phyloP scores from a whole-genome alignment of 2,113 vertebrate genomes.

The Spilogale gracilis region DNA sequence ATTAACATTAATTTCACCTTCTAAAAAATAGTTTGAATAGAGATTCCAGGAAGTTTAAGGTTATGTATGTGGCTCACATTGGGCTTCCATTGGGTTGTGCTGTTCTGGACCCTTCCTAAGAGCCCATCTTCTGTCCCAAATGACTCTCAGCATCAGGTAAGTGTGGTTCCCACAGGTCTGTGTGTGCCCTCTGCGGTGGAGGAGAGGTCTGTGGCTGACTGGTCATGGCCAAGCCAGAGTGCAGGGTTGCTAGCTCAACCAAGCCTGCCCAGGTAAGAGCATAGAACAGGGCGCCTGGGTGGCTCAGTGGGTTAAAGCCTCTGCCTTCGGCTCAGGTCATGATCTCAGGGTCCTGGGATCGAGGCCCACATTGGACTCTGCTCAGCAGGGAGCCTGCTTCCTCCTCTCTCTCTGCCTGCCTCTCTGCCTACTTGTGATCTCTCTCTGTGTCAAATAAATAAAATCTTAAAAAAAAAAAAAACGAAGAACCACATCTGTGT shows the following conservation, averaged over 20 bases:
- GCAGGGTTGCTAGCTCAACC: rapidly evolving
- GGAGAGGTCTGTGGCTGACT: rapidly evolving
- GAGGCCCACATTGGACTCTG: no score
- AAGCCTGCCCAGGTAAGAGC: background rate
- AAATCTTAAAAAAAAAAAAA: no score
- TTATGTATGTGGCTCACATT: rapidly evolving
- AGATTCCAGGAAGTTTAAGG: background rate
- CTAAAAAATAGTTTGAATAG: background rate
- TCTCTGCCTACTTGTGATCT: no score
- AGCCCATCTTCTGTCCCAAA: background rate
- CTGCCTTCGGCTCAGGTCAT: no score
- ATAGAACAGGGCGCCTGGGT: no score
- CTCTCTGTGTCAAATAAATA: no score
- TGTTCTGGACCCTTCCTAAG: background rate
- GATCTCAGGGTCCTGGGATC: no score
- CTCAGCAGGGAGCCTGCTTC: no score
- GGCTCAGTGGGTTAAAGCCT: no score
- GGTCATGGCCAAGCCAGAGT: rapidly evolving
- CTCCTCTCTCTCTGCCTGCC: no score
- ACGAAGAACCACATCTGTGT: no score
- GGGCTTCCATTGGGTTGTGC: rapidly evolving
- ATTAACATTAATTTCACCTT: background rate
- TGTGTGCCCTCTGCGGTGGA: rapidly evolving
- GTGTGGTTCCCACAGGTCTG: rapidly evolving
- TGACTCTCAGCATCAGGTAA: rapidly evolving